phyloP scores from a whole-genome alignment of 2,113 vertebrate species.

The Shinisaurus crocodilurus region DNA sequence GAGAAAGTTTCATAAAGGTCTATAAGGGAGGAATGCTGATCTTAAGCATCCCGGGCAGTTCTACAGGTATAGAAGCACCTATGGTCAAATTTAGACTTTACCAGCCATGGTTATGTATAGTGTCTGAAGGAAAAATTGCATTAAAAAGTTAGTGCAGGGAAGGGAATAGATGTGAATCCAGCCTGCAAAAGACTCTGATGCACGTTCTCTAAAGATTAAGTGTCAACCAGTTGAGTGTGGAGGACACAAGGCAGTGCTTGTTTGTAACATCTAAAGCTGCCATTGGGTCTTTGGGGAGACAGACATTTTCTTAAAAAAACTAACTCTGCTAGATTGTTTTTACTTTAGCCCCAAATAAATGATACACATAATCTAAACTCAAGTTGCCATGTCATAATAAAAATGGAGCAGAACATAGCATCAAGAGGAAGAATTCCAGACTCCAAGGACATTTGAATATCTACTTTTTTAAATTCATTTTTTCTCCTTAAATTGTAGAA shows the following conservation, averaged over 20 bases:
- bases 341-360: background rate
- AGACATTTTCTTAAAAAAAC: background rate
- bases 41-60: background rate
- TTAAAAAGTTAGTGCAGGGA: accelerated
- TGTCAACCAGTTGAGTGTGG: background rate
- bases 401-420: constrained; percentile 18
- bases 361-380: background rate
- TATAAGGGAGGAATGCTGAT: background rate
- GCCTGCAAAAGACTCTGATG: background rate
- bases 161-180: constrained; percentile 17
- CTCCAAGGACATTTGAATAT: constrained; percentile 42
- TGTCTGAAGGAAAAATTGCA: accelerated
- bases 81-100: background rate
- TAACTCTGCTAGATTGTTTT: no score
- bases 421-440: background rate
- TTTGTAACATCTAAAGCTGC: background rate
- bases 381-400: constrained; percentile 28
- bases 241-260: background rate
- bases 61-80: background rate
- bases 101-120: background rate
- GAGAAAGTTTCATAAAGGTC: background rate
- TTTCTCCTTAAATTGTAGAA: constrained; percentile 45
- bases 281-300: background rate
- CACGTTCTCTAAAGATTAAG: background rate
- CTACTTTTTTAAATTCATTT: constrained; percentile 46